Evolutionary conservation across 2,797 vertebrate species (phyloP).

Genomic region (Sarcophilus harrisii): DNA sequence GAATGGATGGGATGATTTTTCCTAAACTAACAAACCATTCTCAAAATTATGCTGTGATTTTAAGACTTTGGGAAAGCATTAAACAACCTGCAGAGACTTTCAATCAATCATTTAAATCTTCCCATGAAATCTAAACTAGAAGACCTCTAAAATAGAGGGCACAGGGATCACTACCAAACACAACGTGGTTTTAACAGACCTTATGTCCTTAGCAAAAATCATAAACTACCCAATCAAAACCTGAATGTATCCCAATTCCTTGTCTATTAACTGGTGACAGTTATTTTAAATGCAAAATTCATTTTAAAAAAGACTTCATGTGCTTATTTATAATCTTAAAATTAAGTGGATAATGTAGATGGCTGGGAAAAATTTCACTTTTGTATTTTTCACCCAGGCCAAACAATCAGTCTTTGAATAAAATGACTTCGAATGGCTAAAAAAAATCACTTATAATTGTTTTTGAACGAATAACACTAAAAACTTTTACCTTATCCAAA

Average conservation of each 20-base stretch:
- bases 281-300: background rate
- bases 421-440: background rate
- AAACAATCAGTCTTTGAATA: background rate
- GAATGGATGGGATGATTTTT: background rate
- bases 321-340: background rate
- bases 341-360: background rate
- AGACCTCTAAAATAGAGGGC: background rate
- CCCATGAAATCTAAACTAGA: background rate
- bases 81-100: background rate
- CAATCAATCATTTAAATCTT: background rate
- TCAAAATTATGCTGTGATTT: background rate
- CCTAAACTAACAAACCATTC: background rate
- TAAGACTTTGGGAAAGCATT: background rate
- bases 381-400: background rate
- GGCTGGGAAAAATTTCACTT: background rate
- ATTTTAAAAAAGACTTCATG: background rate
- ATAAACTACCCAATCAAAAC: background rate
- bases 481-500: background rate
- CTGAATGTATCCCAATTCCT: background rate
- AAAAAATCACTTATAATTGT: background rate
- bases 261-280: background rate
- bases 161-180: background rate
- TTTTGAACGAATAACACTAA: slow-evolving; percentile 7
- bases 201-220: background rate
- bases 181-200: background rate